Evolutionary conservation across 2,113 vertebrate genomes (phyloP).

Genomic region (Ursus arctos): DNA sequence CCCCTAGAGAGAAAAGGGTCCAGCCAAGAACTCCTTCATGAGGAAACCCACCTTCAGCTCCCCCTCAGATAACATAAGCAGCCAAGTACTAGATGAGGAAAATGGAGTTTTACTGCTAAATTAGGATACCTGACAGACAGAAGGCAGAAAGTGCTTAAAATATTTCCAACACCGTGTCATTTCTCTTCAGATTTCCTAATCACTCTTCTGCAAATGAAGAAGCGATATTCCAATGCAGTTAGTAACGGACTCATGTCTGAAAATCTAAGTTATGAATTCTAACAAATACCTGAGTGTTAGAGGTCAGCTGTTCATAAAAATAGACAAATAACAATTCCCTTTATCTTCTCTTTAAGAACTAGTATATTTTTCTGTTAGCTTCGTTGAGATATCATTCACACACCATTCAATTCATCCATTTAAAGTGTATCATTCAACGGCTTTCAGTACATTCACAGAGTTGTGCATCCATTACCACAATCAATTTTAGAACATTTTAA

Average conservation of each 20-base stretch:
- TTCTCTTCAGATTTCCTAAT: background rate
- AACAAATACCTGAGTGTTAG: background rate
- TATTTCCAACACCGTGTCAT: background rate
- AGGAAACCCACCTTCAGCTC: background rate
- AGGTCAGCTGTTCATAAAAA: constrained; percentile 33
- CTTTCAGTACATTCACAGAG: background rate
- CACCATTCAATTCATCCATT: background rate
- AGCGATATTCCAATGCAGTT: background rate
- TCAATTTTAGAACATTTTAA: constrained; percentile 38
- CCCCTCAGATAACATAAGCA: background rate
- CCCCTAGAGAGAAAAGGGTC: background rate
- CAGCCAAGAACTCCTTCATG: background rate
- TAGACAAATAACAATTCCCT: background rate
- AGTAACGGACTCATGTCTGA: background rate
- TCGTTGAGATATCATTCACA: constrained; percentile 11
- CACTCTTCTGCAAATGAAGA: background rate
- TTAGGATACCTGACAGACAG: constrained; percentile 2
- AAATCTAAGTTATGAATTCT: background rate
- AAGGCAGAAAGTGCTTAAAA: background rate
- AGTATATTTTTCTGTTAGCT: background rate
- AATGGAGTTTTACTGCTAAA: constrained; percentile 15
- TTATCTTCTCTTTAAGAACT: constrained; percentile 39
- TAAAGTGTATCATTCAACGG: background rate
- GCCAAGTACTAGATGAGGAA: background rate
- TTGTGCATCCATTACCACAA: background rate